phyloP scores from a whole-genome alignment of 2,888 invertebrate species.

The Archips xylosteana region DNA sequence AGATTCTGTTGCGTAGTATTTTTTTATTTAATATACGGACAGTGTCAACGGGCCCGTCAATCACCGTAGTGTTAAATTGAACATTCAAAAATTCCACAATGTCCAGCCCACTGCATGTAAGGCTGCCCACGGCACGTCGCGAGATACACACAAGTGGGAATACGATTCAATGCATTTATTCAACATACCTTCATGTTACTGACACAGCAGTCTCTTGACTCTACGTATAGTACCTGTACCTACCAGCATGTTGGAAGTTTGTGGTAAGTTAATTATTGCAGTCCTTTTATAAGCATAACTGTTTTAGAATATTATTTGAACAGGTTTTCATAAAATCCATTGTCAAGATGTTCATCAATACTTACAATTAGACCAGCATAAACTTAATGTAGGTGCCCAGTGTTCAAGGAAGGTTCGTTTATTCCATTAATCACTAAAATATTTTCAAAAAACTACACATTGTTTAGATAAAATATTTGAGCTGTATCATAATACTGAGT shows the following conservation, averaged over 20 bases:
- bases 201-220: constrained; percentile 4
- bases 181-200: constrained; percentile 59
- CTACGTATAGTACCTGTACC: too few species aligned
- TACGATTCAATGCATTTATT: constrained; percentile 70
- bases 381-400: background rate
- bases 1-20: background rate
- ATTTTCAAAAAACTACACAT: too few species aligned
- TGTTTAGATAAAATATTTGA: too few species aligned
- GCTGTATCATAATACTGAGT: too few species aligned
- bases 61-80: constrained; percentile 46
- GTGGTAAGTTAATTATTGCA: background rate
- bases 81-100: constrained; percentile 53
- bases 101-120: constrained; percentile 65
- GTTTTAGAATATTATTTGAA: too few species aligned
- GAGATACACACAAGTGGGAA: constrained; percentile 59
- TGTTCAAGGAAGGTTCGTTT: background rate
- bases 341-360: background rate
- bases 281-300: background rate
- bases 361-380: background rate
- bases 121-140: constrained; percentile 60
- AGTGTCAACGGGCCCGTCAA: constrained; percentile 35
- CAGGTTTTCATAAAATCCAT: background rate
- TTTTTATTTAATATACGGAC: constrained; percentile 23
- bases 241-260: background rate
- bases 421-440: too few species aligned